Evolutionary conservation across 2,113 vertebrate species (phyloP).

Genomic region (Pithys albifrons): DNA sequence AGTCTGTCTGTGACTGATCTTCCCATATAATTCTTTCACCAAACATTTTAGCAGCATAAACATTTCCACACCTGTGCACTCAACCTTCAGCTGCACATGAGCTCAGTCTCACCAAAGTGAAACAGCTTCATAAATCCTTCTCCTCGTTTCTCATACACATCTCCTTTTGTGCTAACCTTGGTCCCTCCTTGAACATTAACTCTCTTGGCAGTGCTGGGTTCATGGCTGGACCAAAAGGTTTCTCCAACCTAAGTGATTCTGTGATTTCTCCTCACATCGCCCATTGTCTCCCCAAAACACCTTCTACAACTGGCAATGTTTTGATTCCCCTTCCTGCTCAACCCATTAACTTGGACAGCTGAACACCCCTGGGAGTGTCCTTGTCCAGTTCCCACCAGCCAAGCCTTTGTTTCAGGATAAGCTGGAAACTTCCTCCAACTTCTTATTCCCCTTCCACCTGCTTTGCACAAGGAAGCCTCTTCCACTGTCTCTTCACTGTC

Average conservation of each 20-base stretch:
- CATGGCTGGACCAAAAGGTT: not conserved
- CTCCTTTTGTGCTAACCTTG: not conserved
- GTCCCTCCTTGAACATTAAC: not conserved
- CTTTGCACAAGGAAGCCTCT: not conserved
- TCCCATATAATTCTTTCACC: not conserved
- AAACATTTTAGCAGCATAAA: constrained; percentile 7
- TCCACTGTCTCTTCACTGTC: no score
- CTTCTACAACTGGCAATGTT: not conserved
- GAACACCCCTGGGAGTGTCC: not conserved
- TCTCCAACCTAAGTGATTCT: not conserved
- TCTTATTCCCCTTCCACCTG: not conserved
- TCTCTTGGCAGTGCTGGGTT: not conserved
- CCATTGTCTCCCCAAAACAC: not conserved
- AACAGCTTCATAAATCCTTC: constrained; percentile 13
- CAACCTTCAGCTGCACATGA: constrained; percentile 11
- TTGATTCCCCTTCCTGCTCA: not conserved
- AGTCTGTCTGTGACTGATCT: not conserved
- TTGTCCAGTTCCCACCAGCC: not conserved
- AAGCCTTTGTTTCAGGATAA: not conserved
- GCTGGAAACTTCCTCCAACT: not conserved
- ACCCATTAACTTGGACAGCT: not conserved
- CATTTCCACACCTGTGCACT: not conserved
- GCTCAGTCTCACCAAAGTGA: not conserved
- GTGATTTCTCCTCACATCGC: not conserved
- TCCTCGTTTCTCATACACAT: not conserved